Percentiles rank a stretch among this genome's conserved stretches.
Evolutionary conservation across 2,888 invertebrate genomes (phyloP).

Genomic region (Cantharis flavilabris): DNA sequence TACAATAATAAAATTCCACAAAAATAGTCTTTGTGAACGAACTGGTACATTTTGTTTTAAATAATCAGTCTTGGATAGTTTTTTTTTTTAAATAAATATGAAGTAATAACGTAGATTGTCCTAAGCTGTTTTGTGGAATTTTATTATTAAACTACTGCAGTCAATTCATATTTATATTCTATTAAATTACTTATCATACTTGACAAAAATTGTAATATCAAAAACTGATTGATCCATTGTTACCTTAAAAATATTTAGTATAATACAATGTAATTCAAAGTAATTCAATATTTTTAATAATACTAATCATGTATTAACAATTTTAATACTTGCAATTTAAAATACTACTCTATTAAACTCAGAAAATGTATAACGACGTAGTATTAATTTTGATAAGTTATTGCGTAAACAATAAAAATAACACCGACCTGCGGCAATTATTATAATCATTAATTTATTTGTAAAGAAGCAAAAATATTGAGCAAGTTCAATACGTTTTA

Average conservation of each 20-base stretch:
- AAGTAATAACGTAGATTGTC: slow-evolving; percentile 22
- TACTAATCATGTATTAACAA: not conserved
- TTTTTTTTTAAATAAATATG: slow-evolving; percentile 5
- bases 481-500: not conserved
- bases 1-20: slow-evolving; percentile 23
- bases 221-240: not conserved
- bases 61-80: slow-evolving; percentile 26
- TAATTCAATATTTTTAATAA: not conserved
- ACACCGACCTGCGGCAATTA: not conserved
- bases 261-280: not conserved
- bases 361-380: not conserved
- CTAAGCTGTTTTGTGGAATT: slow-evolving; percentile 21
- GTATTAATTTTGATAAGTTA: not conserved
- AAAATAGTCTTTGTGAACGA: slow-evolving; percentile 20
- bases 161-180: slow-evolving; percentile 11
- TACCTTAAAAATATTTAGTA: not conserved
- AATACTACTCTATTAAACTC: not conserved
- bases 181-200: not conserved
- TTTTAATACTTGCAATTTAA: not conserved
- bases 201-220: not conserved
- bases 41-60: slow-evolving; percentile 22
- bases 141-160: slow-evolving; percentile 12
- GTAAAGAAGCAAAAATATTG: not conserved
- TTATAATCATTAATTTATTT: not conserved
- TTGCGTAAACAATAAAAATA: not conserved